Percentiles rank a stretch among this genome's conserved stretches.
These are phyloP conservation scores for Limanda limanda DNA, from an alignment of 2,113 vertebrate genomes.

Conservation along the genomic window DNA sequence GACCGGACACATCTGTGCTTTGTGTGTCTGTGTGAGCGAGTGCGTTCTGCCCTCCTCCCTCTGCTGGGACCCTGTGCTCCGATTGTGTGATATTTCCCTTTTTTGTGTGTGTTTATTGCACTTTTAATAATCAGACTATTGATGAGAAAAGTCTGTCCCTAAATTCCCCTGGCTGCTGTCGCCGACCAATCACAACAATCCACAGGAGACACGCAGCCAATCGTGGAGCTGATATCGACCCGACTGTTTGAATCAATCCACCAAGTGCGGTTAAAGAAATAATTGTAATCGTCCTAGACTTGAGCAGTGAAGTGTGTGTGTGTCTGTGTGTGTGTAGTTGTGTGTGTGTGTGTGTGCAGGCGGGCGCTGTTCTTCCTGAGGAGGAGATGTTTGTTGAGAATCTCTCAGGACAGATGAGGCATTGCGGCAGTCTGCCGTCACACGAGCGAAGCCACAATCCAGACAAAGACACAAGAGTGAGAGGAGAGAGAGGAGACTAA, in stretches of 20 bases:
- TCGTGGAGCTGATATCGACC: constrained; percentile 57
- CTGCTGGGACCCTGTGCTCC: constrained; percentile 14
- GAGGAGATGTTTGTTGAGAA: constrained; percentile 73
- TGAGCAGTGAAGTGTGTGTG: constrained; percentile 9
- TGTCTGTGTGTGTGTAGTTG: neutral
- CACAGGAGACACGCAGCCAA: constrained; percentile 35
- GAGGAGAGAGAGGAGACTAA: constrained; percentile 58
- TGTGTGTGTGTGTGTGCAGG: neutral
- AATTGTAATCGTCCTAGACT: constrained; percentile 61
- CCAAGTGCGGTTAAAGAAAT: constrained; percentile 41
- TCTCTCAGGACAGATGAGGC: constrained; percentile 77
- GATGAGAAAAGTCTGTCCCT: constrained; percentile 48
- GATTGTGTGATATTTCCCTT: neutral
- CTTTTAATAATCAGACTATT: constrained; percentile 65
- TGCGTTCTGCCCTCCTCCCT: neutral
- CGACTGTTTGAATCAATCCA: constrained; percentile 57
- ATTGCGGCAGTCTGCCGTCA: constrained; percentile 78
- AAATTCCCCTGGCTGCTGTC: constrained; percentile 13
- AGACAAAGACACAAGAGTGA: constrained; percentile 73
- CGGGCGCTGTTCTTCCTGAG: constrained; percentile 37
- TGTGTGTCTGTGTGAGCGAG: constrained; percentile 1
- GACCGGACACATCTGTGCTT: constrained; percentile 31
- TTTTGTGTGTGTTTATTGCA: constrained; percentile 50
- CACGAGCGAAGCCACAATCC: constrained; percentile 72
- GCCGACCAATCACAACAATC: constrained; percentile 34